Percentiles rank a stretch among this genome's conserved stretches.
phyloP scores from a whole-genome alignment of 1,140 invertebrate genomes.

The Drosophila littoralis region DNA sequence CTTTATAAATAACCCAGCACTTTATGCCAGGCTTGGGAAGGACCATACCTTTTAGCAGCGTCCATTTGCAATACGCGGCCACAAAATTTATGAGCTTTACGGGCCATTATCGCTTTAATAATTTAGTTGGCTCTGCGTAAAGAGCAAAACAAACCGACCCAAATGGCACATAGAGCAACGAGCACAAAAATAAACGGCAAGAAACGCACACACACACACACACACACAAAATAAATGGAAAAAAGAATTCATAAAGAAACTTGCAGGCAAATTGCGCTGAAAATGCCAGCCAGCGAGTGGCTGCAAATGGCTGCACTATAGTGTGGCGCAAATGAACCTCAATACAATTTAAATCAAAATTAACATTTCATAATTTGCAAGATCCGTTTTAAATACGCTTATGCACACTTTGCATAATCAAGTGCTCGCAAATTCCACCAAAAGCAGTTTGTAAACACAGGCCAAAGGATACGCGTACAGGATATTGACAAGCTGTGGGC shows the following conservation, averaged over 20 bases:
- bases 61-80: conserved; percentile 41
- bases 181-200: conserved; percentile 19
- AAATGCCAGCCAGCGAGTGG: conserved; percentile 7
- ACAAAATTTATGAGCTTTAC: conserved; percentile 71
- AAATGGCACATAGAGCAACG: background rate
- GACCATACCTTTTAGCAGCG: conserved; percentile 39
- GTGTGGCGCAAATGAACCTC: conserved; percentile 57
- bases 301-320: conserved; percentile 35
- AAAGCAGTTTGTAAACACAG: conserved; percentile 5
- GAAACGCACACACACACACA: conserved; percentile 5
- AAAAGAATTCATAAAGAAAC: conserved; percentile 34
- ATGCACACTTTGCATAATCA: conserved; percentile 17
- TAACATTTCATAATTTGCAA: conserved; percentile 43
- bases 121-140: conserved; percentile 52
- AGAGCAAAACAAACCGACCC: conserved; percentile 22
- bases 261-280: conserved; percentile 43
- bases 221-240: conserved; percentile 2
- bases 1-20: conserved; percentile 34
- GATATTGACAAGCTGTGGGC: conserved; percentile 19
- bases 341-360: conserved; percentile 63
- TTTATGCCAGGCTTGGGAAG: conserved; percentile 27
- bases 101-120: conserved; percentile 77
- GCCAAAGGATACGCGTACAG: conserved; percentile 9
- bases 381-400: conserved; percentile 30
- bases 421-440: background rate